These are phyloP conservation scores for Scomberomorus guttatus DNA, from an alignment of 2,797 vertebrate genomes.

Conservation along the genomic window DNA sequence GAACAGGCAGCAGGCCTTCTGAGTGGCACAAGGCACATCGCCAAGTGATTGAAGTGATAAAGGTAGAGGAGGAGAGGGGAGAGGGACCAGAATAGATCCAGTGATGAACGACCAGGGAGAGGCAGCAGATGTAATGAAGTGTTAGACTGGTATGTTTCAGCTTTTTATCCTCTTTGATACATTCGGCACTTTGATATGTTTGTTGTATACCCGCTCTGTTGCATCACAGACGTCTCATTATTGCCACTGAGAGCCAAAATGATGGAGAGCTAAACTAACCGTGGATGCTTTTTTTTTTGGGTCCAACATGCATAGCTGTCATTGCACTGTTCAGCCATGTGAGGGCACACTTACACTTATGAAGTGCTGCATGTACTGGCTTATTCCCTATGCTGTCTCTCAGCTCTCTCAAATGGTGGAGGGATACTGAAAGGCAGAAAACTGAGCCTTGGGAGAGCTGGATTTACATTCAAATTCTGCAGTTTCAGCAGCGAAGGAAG, in stretches of 20 bases:
- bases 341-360: constrained; percentile 78
- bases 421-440: constrained; percentile 48
- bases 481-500: constrained; percentile 12
- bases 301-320: constrained; percentile 27
- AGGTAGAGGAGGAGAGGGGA: constrained; percentile 65
- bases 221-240: constrained; percentile 46
- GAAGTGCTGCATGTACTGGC: constrained; percentile 17
- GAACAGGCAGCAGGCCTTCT: constrained; percentile 63
- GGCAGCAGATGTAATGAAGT: constrained; percentile 64
- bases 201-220: constrained; percentile 50
- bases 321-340: constrained; percentile 73
- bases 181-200: constrained; percentile 49
- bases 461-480: constrained; percentile 40
- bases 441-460: constrained; percentile 30
- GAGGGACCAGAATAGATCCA: constrained; percentile 54
- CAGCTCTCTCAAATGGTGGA: constrained; percentile 70
- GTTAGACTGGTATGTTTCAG: constrained; percentile 46
- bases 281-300: background rate
- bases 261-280: constrained; percentile 57
- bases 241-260: constrained; percentile 42
- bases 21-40: constrained; percentile 72
- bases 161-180: constrained; percentile 50
- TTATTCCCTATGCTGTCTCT: constrained; percentile 27
- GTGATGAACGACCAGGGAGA: constrained; percentile 58
- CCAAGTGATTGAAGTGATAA: constrained; percentile 83